Evolutionary conservation across 1,140 invertebrate genomes (phyloP), one percentile per base, ranked within the genome.

Genomic region (Sitophilus oryzae): DNA sequence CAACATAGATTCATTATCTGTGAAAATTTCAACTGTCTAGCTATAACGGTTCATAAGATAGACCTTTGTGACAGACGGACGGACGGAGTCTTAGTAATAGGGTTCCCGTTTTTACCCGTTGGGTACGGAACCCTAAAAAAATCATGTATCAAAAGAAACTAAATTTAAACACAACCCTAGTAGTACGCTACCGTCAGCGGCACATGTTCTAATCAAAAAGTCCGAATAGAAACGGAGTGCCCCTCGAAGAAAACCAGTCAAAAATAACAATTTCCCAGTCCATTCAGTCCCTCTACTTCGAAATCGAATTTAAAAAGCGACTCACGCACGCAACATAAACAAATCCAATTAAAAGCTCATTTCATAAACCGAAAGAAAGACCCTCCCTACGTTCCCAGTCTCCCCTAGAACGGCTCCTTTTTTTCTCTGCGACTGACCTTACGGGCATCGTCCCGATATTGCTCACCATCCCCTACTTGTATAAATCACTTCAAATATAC

Each of bases 341-440:
- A 59, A 59, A 59, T 59, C 53, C 58, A 59, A 59, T 59, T 59
- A 59, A 54, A 46, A 53, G 43, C 41, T 43, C 52, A 59, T 59
- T 59, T 59, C 22, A 55, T 55, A 48, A 48, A 43, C 43, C 44
- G 14, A 51, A 25, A 47, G 43, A 54, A 41, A 53, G 43, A 36
- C 30, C 41, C 51, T 23, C 23, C 14, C 11, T 15, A n/a, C 22
- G 25, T 51, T 51, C 25, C 11, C 11, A 30, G 5, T 11, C 25
- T 30, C 25, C 25, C 25, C n/a, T n/a, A n/a, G n/a, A n/a, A n/a
- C n/a, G n/a, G n/a, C n/a, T n/a, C n/a, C n/a, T n/a, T n/a, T n/a
- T n/a, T 30, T 30, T 30, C 11, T 30, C 11, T 30, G 5, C 11
- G 25, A 30, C 25, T 30, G 25, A 30, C 25, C 25, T n/a, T n/a